These are phyloP conservation scores for Macrosteles quadrilineatus DNA, from an alignment of 1,140 invertebrate species.

Conservation along the genomic window DNA sequence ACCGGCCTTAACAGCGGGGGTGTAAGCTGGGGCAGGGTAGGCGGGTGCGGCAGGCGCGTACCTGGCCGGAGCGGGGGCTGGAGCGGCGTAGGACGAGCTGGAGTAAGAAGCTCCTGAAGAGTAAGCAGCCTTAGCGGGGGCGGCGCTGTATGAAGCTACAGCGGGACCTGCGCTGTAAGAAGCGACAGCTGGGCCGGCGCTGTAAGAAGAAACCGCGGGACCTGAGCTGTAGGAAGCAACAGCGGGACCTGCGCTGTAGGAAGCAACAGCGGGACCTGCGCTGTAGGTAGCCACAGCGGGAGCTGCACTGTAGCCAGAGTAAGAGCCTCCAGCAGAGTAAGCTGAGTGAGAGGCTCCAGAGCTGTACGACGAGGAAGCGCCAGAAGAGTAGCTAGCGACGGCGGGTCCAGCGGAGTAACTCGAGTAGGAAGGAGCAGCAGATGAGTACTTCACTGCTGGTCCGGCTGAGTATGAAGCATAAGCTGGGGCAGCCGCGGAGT, in stretches of 20 bases:
- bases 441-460: not conserved
- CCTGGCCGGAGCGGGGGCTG: conserved; percentile 15
- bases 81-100: conserved; percentile 14
- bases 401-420: conserved; percentile 24
- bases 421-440: conserved; percentile 16
- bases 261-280: conserved; percentile 15
- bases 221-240: not conserved
- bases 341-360: conserved; percentile 20
- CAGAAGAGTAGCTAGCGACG: not conserved
- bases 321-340: conserved; percentile 29
- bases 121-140: not conserved
- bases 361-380: not conserved
- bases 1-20: conserved; percentile 26
- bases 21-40: conserved; percentile 29
- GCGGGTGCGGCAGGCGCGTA: conserved; percentile 22
- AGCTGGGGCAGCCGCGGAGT: conserved; percentile 26
- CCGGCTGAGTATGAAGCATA: conserved; percentile 15
- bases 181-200: conserved; percentile 4
- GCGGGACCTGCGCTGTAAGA: conserved; percentile 14
- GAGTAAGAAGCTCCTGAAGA: conserved; percentile 19
- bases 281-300: conserved; percentile 20
- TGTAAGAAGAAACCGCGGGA: conserved; percentile 14
- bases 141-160: conserved; percentile 1
- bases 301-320: conserved; percentile 14
- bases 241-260: conserved; percentile 19